These are phyloP conservation scores for Hofmannophila pseudospretella DNA, from an alignment of 2,888 invertebrate species.

Conservation along the genomic window DNA sequence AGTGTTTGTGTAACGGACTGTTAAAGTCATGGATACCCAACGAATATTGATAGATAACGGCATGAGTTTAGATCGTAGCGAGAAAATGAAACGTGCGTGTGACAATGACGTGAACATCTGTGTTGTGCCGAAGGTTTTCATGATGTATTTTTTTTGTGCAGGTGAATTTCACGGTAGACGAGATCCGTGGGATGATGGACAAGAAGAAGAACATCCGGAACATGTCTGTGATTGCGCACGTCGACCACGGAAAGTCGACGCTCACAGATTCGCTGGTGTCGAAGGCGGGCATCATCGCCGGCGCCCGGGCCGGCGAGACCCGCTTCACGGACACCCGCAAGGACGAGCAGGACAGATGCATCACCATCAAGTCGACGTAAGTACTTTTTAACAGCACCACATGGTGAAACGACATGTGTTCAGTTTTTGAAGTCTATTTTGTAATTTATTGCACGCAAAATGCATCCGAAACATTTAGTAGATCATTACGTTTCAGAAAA, in stretches of 20 bases:
- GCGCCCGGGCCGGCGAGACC: conserved; percentile 98
- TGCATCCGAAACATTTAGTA: no score
- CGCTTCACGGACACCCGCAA: conserved; percentile 99
- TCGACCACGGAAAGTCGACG: conserved; percentile 99
- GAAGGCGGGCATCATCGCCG: conserved; percentile 99
- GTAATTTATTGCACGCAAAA: no score
- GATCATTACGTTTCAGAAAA: no score
- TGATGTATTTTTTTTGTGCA: conserved; percentile 71
- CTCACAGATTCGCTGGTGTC: conserved; percentile 99
- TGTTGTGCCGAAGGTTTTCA: conserved; percentile 36
- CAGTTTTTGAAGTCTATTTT: no score
- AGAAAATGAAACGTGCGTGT: conserved; percentile 52
- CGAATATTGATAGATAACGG: background rate
- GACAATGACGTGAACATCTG: conserved; percentile 40
- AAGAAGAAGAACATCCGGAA: conserved; percentile 99
- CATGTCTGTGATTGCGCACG: conserved; percentile 99
- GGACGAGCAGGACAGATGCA: conserved; percentile 99
- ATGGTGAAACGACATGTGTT: conserved; percentile 34
- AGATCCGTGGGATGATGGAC: conserved; percentile 99
- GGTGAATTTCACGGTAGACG: conserved; percentile 99
- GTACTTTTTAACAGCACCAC: conserved; percentile 49
- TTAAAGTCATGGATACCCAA: background rate
- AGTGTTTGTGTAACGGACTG: conserved; percentile 29
- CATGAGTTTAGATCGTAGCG: background rate
- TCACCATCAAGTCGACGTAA: conserved; percentile 99